Evolutionary conservation across 2,797 vertebrate genomes (phyloP), one percentile per base, ranked within the genome.

Genomic region (Hybognathus amarus): DNA sequence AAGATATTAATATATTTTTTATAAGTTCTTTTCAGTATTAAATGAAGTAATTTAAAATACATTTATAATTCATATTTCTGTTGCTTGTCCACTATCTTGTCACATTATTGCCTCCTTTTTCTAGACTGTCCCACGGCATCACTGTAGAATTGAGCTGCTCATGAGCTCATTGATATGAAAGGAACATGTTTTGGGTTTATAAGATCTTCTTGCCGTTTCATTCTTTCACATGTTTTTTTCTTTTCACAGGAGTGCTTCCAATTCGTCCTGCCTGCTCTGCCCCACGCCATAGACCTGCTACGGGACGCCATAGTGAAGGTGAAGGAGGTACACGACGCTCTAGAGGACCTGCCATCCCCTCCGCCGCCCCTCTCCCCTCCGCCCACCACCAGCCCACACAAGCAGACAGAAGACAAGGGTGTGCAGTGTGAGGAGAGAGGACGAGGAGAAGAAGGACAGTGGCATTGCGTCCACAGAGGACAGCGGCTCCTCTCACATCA

Each of bases 201-300:
- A 33, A 47, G 6, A 22, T 54, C 11, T 13, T 78, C 50, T 56
- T 1, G 8, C 12, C 5, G 1, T 61, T 71, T 75, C 30, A 7
- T 40, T 56, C 12, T 54, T 50, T 79, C 12, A 5, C 42, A 12
- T n/a, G 40, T 17, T 79, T 22, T 11, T 79, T 1, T 27, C n/a
- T 75, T 77, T 50, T 47, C 63, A 15, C 90, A 99, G 98, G 98
- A 99, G 96, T 99, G 98, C 93, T 99, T 99, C 93, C 98, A 99
- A 93, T 99, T 99, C 93, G 97, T 99, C 94, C 94, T 99, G 93
- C 98, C 98, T 85, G 98, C 98, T 90, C 96, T 99, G 94, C 98
- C 98, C 91, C 98, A 99, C 0, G 98, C 98, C 93, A 97, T 99
- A 83, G 98, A 99, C 91, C 96, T 99, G 91, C 94, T 99, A 94